Evolutionary conservation across 92 coral and sea anemone genomes (phyloP), one percentile per base, ranked within the genome.

Genomic region (Desmophyllum pertusum): DNA sequence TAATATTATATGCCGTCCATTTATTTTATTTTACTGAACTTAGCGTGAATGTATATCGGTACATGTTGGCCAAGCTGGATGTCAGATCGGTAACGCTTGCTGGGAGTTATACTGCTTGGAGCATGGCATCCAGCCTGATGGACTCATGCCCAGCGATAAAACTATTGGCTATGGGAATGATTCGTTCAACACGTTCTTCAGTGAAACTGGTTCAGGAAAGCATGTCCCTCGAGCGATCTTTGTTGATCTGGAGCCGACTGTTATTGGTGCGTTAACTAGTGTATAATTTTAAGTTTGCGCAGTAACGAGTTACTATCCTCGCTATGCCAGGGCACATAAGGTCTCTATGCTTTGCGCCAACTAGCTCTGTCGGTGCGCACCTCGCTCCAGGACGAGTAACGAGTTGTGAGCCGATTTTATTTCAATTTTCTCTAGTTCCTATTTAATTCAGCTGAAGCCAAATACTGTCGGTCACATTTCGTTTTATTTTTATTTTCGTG

Each of bases 91-190:
- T 51, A 94, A 92, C 55, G 92, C 95, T 17, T 94, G 98, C 70
- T 94, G 98, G 98, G 98, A 94, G 85, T 42, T 94, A 89, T 94
- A 92, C 90, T 94, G 98, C 59, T 86, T 94, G 69, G 98, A 94
- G 78, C 98, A 94, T 39, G 98, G 98, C 35, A 94, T 94, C 71
- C 95, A 92, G 59, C 98, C 98, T 3, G 98, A 94, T 79, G 98
- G 98, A 29, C 95, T 92, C 51, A 94, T 94, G 98, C 95, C 98
- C 13, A 87, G 92, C 30, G 94, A 91, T 64, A 81, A 91, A 65
- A 87, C 94, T 6, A 23, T 86, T 1, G 85, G 94, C 19, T 79
- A 81, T 41, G 94, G 94, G 4, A 91, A 91, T 57, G 94, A 91
- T 79, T 91, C 94, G 38, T 91, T 90, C 70, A 82, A 82, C 59